Base-by-base conservation (phyloP, 1,140 invertebrate species). In the Cepaea nemoralis region DNA sequence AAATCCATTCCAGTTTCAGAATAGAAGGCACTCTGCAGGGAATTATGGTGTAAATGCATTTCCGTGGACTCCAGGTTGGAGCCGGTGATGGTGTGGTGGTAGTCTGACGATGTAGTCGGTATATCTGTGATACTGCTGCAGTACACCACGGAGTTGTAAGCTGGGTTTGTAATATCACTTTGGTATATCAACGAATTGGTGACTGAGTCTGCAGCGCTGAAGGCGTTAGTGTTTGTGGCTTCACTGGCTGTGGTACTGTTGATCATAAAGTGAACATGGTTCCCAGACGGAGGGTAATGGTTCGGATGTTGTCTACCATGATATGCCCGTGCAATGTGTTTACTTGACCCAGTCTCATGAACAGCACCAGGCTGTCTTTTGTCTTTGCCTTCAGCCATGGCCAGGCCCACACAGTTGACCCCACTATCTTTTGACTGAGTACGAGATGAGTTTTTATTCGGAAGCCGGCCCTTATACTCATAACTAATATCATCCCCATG, bases 391-490 rank as follows among this genome's bases (percentile, higher is more conserved):
- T 79, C 66, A 69, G 67, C 50, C 76, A 67, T 22, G 22, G 24
- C 81, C 27, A 88, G 69, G n/a, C 89, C 89, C 0, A 90, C 77
- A 83, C 88, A 89, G 81, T 90, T 90, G 0, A 90, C 89, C 6
- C 89, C 89, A 85, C 88, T 89, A 59, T 89, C 87, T 19, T 86
- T 78, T 27, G 89, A 90, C 48, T 84, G 83, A 22, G 83, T 86
- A 37, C 83, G 71, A 31, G 82, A 71, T 22, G 87, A 87, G 70
- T 89, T 85, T 85, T 89, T 90, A 48, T 85, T 87, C 0, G 87
- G 86, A 63, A 90, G 76, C 66, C 86, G 85, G n/a, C 88, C 87
- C 33, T 87, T 86, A 69, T 89, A 88, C 76, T 90, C 88, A 59
- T 79, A 85, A 74, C 86, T 87, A 22, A 88, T 89, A 66, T 89